Evolutionary conservation across 2,888 invertebrate genomes (phyloP), one percentile per base, ranked within the genome.

Genomic region (Xestia c-nigrum): DNA sequence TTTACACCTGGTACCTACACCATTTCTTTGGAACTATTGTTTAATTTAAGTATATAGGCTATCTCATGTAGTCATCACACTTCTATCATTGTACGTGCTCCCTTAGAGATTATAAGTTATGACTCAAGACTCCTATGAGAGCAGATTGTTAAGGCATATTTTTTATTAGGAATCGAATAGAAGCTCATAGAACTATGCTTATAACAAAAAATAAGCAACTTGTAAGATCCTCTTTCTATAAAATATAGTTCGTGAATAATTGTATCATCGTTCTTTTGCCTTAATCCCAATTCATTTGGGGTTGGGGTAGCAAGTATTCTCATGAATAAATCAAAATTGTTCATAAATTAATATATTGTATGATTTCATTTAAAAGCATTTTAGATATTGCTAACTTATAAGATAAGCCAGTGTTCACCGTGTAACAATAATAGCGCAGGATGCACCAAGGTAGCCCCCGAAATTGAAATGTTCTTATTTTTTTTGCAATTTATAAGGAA

Each of bases 1-100:
- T 76, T 74, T n/a, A 76, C 73, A 46, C 84, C 85, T 74, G 83
- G 85, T 84, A 83, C 31, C 31, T 31, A 31, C 21, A 71, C 16
- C 14, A 14, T 24, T 63, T 78, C 63, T 67, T 64, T 50, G 9
- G 46, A 69, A 12, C 40, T 74, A 24, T 46, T 3, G 12, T 68
- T 16, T 43, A 16, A 5, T 55, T 38, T 19, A 38, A 31, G 14
- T 21, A 50, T 70, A 19, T 66, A 40, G 55, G 65, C 81, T 78
- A 57, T 9, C 10, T 24, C 24, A 71, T 40, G 16, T 6, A 7
- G 16, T 16, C 16, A 59, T 59, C 7, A 52, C 12, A 55, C 5
- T 16, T 43, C 14, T 21, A 14, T 57, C 46, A 57, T 59, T 16
- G 31, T 61, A 19, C 38, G 16, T 50, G 38, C 38, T 47, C 38